These are phyloP conservation scores for Grapholita molesta DNA, from an alignment of 1,140 invertebrate species.

Conservation along the genomic window DNA sequence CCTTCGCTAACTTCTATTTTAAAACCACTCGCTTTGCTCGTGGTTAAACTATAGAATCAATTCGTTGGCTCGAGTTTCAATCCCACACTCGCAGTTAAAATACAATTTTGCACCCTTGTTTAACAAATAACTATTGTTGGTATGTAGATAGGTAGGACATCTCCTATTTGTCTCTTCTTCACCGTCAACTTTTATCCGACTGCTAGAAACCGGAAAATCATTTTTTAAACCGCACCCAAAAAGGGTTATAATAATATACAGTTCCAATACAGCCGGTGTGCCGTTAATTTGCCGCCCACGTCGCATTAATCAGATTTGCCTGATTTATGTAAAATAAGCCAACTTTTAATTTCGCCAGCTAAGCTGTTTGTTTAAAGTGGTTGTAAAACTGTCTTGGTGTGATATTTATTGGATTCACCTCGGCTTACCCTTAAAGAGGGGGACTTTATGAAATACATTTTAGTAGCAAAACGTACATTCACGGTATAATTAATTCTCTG, in stretches of 20 bases:
- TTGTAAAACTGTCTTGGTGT: constrained; percentile 41
- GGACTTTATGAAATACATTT: background rate
- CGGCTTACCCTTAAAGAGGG: background rate
- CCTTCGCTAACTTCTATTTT: no score
- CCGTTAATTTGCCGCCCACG: background rate
- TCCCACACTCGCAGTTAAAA: no score
- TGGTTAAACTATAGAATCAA: no score
- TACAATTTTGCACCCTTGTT: no score
- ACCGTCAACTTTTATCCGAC: no score
- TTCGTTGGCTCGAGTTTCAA: no score
- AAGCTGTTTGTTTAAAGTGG: constrained; percentile 41
- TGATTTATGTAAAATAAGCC: constrained; percentile 46
- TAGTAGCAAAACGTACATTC: background rate
- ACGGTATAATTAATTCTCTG: background rate
- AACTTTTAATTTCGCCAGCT: constrained; percentile 45
- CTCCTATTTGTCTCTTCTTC: no score
- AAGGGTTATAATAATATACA: background rate
- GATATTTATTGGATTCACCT: constrained; percentile 30
- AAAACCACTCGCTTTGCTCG: no score
- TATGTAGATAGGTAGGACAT: no score
- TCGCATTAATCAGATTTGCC: background rate
- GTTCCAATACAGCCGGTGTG: background rate
- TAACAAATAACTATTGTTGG: no score
- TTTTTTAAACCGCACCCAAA: background rate
- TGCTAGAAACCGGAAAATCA: no score